Percentiles rank a stretch among this genome's conserved stretches.
Evolutionary conservation across 2,888 invertebrate genomes (phyloP).

Genomic region (Ashinkailepas kermadecensis): DNA sequence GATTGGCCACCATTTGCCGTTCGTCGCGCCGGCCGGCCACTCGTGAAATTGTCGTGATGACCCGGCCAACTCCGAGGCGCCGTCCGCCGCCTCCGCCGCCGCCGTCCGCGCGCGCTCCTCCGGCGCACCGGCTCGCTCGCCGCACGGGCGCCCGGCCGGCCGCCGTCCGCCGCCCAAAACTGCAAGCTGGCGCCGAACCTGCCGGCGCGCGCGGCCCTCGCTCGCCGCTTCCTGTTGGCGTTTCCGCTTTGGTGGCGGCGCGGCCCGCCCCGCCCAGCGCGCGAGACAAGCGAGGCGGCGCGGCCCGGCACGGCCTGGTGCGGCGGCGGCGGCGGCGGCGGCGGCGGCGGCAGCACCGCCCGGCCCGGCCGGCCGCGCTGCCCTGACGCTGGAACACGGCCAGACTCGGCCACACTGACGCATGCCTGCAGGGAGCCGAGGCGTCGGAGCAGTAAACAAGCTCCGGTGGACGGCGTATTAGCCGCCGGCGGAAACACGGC

Average conservation of each 20-base stretch:
- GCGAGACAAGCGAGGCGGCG: background rate
- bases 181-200: background rate
- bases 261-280: background rate
- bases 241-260: slow-evolving; percentile 9
- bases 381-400: background rate
- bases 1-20: background rate
- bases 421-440: too few relatives aligned
- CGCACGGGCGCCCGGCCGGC: background rate
- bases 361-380: background rate
- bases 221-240: background rate
- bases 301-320: background rate
- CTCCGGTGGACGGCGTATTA: too few relatives aligned
- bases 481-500: too few relatives aligned
- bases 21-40: background rate
- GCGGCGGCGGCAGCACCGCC: background rate
- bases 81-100: background rate
- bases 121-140: background rate
- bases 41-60: background rate
- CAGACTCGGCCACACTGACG: background rate
- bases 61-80: background rate
- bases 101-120: background rate
- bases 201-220: background rate
- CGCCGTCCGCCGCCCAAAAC: background rate
- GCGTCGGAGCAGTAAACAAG: too few relatives aligned
- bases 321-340: background rate